Evolutionary conservation across 2,888 invertebrate species (phyloP).

Genomic region (Leptopterna dolabrata): DNA sequence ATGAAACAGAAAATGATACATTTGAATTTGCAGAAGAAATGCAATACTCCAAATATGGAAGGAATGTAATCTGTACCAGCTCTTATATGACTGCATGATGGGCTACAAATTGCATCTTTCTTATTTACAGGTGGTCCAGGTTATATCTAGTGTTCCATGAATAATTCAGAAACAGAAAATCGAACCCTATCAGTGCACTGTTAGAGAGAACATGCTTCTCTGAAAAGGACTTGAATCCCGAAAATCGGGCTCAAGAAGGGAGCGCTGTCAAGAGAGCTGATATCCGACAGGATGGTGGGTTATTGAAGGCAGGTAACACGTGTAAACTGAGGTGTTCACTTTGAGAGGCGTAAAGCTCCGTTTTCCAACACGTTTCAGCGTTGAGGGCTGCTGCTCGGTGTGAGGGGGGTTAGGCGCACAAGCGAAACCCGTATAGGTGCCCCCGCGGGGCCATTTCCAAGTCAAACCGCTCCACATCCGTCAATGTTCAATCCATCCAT

Average conservation of each 20-base stretch:
- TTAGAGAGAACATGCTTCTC: neutral
- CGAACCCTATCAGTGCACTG: neutral
- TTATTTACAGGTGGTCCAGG: no score
- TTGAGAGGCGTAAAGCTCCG: neutral
- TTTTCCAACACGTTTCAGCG: neutral
- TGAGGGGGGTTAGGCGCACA: neutral
- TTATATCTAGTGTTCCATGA: neutral
- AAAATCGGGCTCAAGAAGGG: neutral
- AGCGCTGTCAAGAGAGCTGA: neutral
- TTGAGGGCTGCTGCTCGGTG: neutral
- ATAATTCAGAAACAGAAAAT: neutral
- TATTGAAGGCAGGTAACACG: constrained; percentile 25
- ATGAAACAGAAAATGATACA: no score
- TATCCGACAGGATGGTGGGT: neutral
- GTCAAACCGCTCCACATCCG: constrained; percentile 42
- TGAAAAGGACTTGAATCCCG: neutral
- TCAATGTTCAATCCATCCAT: constrained; percentile 32
- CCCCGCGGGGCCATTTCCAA: constrained; percentile 34
- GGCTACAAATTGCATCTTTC: no score
- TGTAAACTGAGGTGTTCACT: constrained; percentile 12
- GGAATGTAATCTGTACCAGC: no score
- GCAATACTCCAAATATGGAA: no score
- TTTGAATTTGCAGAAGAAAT: no score
- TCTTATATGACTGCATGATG: no score
- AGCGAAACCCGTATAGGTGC: neutral